Evolutionary conservation across 92 coral and sea anemone genomes (phyloP).

Genomic region (Porites divaricata): DNA sequence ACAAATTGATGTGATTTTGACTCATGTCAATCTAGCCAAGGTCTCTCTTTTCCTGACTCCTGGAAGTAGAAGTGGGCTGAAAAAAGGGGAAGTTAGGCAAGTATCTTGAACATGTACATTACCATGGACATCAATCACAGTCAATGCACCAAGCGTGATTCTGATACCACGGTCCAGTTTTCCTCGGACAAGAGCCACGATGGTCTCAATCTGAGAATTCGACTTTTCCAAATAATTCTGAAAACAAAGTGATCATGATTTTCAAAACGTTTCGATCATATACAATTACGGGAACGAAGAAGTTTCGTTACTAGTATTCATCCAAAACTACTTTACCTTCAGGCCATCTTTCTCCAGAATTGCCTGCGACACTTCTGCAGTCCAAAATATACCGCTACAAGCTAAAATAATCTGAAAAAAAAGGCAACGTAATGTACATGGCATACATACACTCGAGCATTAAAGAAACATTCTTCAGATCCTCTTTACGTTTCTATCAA

Average conservation of each 20-base stretch:
- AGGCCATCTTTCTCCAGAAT: slow-evolving; percentile 84
- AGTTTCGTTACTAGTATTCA: too few relatives aligned
- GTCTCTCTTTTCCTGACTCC: too few relatives aligned
- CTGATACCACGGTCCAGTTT: slow-evolving; percentile 94
- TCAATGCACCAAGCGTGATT: slow-evolving; percentile 92
- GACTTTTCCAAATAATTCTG: slow-evolving; percentile 83
- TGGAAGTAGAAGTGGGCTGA: too few relatives aligned
- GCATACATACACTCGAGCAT: neutral
- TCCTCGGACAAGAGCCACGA: slow-evolving; percentile 96
- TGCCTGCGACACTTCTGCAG: slow-evolving; percentile 88
- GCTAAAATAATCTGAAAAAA: slow-evolving; percentile 85
- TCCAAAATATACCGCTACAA: slow-evolving; percentile 98
- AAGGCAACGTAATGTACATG: neutral
- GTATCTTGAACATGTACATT: neutral
- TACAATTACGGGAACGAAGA: neutral
- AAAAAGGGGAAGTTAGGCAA: too few relatives aligned
- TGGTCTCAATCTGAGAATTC: slow-evolving; percentile 89
- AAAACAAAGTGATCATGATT: neutral
- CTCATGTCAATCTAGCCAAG: too few relatives aligned
- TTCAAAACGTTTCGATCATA: neutral
- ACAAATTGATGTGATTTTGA: too few relatives aligned
- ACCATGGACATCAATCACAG: slow-evolving; percentile 99
- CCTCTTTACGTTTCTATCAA: too few relatives aligned
- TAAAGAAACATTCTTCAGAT: too few relatives aligned
- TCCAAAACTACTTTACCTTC: slow-evolving; percentile 63